Percentiles rank a stretch among this genome's conserved stretches.
These are phyloP conservation scores for Anniella stebbinsi DNA, from an alignment of 2,797 vertebrate species.

Conservation along the genomic window DNA sequence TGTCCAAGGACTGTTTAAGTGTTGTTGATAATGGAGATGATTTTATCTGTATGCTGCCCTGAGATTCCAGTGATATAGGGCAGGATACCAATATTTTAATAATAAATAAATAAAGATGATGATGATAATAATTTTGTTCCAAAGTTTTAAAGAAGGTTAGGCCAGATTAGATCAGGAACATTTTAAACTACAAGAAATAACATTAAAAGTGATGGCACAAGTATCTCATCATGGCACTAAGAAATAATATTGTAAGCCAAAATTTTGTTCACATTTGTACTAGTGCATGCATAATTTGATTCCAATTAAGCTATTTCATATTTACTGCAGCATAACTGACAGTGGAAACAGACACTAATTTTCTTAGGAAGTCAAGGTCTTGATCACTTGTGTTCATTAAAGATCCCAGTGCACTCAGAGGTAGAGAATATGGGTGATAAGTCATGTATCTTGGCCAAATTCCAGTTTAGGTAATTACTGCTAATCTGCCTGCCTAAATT, in stretches of 20 bases:
- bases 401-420: slow-evolving; percentile 63
- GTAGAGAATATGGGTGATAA: slow-evolving; percentile 68
- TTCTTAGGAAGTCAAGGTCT: slow-evolving; percentile 55
- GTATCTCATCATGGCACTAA: neutral
- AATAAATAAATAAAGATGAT: neutral
- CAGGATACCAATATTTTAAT: too few relatives aligned
- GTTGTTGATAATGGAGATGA: too few relatives aligned
- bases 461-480: slow-evolving; percentile 75
- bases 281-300: neutral
- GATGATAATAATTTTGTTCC: slow-evolving; percentile 42
- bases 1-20: slow-evolving; percentile 21
- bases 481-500: slow-evolving; percentile 78
- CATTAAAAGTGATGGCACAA: slow-evolving; percentile 19
- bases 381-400: slow-evolving; percentile 66
- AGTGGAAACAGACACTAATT: slow-evolving; percentile 35
- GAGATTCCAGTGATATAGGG: too few relatives aligned
- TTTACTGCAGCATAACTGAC: slow-evolving; percentile 40
- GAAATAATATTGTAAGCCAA: neutral
- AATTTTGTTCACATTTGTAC: slow-evolving; percentile 38
- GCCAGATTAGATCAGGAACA: slow-evolving; percentile 55
- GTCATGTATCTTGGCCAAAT: slow-evolving; percentile 74
- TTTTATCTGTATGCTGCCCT: too few relatives aligned
- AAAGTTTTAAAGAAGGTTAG: slow-evolving; percentile 40
- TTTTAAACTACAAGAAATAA: slow-evolving; percentile 46
- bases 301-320: slow-evolving; percentile 36